Percentiles rank a stretch among this genome's conserved stretches.
These are phyloP conservation scores for Tretioscincus oriximinensis DNA, from an alignment of 2,113 vertebrate genomes.

Conservation along the genomic window DNA sequence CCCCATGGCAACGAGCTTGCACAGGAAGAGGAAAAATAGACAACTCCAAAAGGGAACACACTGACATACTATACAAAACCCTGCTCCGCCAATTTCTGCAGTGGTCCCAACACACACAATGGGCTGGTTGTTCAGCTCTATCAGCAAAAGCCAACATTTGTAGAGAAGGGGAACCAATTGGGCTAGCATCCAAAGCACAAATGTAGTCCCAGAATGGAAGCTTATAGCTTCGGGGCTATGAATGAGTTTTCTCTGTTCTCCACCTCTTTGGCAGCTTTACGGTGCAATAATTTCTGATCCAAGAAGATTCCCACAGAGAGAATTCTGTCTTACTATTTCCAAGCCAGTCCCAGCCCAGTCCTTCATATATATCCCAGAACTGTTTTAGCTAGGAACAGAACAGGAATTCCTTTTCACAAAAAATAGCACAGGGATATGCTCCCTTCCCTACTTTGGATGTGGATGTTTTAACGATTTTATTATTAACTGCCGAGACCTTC, in stretches of 20 bases:
- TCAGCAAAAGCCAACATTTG: constrained; percentile 55
- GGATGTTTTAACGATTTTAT: too few relatives aligned
- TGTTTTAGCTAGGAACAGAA: neutral
- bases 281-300: accelerated
- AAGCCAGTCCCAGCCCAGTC: neutral
- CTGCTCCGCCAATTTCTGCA: neutral
- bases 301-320: neutral
- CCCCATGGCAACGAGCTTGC: constrained; percentile 49
- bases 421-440: neutral
- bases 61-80: neutral
- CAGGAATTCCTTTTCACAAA: neutral
- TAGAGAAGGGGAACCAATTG: neutral
- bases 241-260: neutral
- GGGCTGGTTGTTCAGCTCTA: constrained; percentile 43
- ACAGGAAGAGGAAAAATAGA: constrained; percentile 17
- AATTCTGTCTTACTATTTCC: neutral
- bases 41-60: constrained; percentile 29
- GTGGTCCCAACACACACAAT: constrained; percentile 54
- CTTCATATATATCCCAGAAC: neutral
- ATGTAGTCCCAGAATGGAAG: neutral
- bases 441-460: too few relatives aligned
- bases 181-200: constrained; percentile 23
- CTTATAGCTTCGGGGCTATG: neutral
- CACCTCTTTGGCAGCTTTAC: neutral
- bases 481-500: too few relatives aligned